phyloP scores from a whole-genome alignment of 1,140 invertebrate species.

The Aphis gossypii region DNA sequence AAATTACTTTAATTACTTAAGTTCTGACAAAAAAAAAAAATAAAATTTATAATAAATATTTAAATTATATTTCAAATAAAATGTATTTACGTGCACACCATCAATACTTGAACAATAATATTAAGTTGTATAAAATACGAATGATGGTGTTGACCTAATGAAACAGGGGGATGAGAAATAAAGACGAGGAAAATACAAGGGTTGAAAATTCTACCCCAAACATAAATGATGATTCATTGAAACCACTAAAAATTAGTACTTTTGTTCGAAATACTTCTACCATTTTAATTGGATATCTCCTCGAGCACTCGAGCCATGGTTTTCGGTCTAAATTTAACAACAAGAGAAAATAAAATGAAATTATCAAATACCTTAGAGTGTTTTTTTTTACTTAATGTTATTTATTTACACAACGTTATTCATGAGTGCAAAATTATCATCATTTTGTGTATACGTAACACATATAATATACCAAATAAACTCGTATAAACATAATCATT shows the following conservation, averaged over 20 bases:
- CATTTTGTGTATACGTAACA: background rate
- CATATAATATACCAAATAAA: background rate
- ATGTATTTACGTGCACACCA: background rate
- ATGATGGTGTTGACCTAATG: background rate
- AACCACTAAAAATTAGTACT: conserved; percentile 43
- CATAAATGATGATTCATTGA: conserved; percentile 47
- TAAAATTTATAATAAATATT: background rate
- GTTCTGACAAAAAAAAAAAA: background rate
- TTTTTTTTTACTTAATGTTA: background rate
- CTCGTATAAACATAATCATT: background rate
- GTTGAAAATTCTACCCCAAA: conserved; percentile 20
- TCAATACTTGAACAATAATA: background rate
- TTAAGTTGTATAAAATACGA: background rate
- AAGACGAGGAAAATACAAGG: conserved; percentile 35
- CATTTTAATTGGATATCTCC: conserved; percentile 40
- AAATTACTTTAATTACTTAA: background rate
- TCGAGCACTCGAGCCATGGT: background rate
- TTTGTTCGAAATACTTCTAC: conserved; percentile 31
- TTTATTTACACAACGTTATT: background rate
- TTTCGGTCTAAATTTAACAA: background rate
- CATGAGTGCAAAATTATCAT: background rate
- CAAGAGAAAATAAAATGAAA: background rate
- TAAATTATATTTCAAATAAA: background rate
- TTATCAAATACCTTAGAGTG: background rate
- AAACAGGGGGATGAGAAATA: background rate